Conservation (phyloP, 2,113 vertebrate genomes). For the Syngnathus floridae region DNA sequence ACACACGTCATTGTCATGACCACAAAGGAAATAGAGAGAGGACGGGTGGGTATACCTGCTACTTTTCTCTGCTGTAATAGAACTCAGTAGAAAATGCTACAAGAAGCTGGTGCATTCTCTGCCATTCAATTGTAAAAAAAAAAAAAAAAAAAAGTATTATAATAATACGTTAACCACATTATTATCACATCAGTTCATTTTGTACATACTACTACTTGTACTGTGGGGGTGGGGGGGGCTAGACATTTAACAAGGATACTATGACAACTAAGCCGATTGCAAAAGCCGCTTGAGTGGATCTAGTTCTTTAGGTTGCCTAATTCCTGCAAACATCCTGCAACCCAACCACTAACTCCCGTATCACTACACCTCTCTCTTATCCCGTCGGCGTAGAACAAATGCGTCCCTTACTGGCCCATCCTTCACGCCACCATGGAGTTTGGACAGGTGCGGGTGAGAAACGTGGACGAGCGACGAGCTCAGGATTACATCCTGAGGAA, state of each 20-base stretch:
- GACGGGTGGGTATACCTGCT: conserved; percentile 74
- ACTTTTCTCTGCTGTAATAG: neutral
- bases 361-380: neutral
- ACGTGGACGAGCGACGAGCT: conserved; percentile 70
- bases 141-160: neutral
- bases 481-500: conserved; percentile 78
- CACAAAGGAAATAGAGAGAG: conserved; percentile 81
- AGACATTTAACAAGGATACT: conserved; percentile 38
- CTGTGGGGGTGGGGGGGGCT: neutral
- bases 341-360: neutral
- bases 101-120: neutral
- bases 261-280: conserved; percentile 57
- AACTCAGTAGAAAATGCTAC: neutral
- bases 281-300: conserved; percentile 54
- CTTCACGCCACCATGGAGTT: conserved; percentile 67
- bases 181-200: neutral
- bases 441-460: conserved; percentile 64
- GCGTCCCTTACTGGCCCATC: conserved; percentile 82
- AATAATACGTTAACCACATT: too few species aligned
- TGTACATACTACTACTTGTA: neutral
- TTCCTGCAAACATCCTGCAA: conserved; percentile 2
- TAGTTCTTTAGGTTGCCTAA: conserved; percentile 38
- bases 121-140: neutral
- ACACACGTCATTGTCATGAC: conserved; percentile 83
- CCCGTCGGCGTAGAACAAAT: conserved; percentile 76